Percentiles rank a stretch among this genome's conserved stretches.
These are phyloP conservation scores for Aphidius ervi DNA, from an alignment of 1,140 invertebrate genomes.

Conservation along the genomic window DNA sequence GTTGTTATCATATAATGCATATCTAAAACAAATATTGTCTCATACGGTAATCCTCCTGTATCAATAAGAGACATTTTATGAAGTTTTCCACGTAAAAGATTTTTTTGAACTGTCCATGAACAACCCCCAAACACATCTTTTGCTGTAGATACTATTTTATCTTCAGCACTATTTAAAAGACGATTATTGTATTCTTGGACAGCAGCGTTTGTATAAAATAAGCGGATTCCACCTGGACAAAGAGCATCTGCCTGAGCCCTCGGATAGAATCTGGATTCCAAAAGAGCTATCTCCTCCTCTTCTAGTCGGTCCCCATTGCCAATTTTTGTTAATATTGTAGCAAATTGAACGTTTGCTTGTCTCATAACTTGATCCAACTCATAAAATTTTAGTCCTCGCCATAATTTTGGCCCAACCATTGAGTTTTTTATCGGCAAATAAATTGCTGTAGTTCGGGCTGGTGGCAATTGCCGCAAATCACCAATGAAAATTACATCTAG, in stretches of 20 bases:
- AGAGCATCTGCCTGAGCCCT: conserved; percentile 14
- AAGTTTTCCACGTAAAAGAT: no score
- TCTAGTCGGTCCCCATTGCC: conserved; percentile 26
- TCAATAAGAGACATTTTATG: conserved; percentile 1
- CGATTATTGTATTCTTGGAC: conserved; percentile 7
- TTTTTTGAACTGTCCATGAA: neutral
- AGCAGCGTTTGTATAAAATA: conserved; percentile 16
- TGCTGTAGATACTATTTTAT: neutral
- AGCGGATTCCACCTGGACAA: conserved; percentile 24
- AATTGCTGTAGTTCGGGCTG: conserved; percentile 27
- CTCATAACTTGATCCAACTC: conserved; percentile 33
- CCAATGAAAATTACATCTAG: conserved; percentile 27
- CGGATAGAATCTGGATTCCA: conserved; percentile 23
- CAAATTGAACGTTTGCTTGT: conserved; percentile 32
- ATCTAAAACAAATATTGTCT: neutral
- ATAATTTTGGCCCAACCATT: conserved; percentile 30
- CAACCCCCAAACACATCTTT: neutral
- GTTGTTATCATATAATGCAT: neutral
- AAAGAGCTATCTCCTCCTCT: conserved; percentile 12
- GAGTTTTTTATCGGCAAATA: conserved; percentile 26
- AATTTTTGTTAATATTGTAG: conserved; percentile 31
- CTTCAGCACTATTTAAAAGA: neutral
- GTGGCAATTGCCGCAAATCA: conserved; percentile 25
- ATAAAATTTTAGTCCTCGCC: conserved; percentile 33
- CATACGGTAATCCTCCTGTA: conserved; percentile 2